Evolutionary conservation across 2,797 vertebrate genomes (phyloP).

Genomic region (Psittacula echo): DNA sequence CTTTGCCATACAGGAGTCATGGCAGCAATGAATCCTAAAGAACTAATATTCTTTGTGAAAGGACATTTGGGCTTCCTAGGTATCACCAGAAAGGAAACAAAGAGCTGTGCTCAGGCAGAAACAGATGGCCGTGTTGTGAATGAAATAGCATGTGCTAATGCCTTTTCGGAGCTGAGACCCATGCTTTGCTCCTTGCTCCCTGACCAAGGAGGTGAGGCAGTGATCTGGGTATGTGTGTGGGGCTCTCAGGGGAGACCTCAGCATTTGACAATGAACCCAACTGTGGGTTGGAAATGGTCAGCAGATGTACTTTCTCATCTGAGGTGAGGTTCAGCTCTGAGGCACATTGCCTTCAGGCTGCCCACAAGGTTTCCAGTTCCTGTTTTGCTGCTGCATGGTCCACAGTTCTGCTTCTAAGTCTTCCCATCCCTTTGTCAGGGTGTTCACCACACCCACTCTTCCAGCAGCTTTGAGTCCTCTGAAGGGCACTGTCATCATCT

Average conservation of each 20-base stretch:
- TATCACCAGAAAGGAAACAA: neutral
- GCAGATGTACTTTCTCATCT: neutral
- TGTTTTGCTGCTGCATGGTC: neutral
- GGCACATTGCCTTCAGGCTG: neutral
- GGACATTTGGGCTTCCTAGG: neutral
- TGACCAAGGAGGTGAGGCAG: neutral
- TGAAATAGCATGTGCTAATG: neutral
- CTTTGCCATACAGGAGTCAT: neutral
- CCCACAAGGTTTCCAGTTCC: neutral
- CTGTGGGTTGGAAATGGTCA: neutral
- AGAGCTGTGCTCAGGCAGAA: neutral
- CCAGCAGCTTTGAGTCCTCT: neutral
- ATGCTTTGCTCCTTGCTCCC: neutral
- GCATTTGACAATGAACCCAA: accelerated
- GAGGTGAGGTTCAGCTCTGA: neutral
- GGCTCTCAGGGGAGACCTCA: neutral
- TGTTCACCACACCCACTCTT: neutral
- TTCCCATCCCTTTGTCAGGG: neutral
- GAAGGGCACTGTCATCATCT: neutral
- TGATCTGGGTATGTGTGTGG: neutral
- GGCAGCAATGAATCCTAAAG: neutral
- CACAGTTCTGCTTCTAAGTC: neutral
- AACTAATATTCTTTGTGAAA: neutral
- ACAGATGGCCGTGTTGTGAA: neutral
- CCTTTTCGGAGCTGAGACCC: neutral